These are phyloP conservation scores for Semicossyphus pulcher DNA, from an alignment of 2,113 vertebrate species.

Conservation along the genomic window DNA sequence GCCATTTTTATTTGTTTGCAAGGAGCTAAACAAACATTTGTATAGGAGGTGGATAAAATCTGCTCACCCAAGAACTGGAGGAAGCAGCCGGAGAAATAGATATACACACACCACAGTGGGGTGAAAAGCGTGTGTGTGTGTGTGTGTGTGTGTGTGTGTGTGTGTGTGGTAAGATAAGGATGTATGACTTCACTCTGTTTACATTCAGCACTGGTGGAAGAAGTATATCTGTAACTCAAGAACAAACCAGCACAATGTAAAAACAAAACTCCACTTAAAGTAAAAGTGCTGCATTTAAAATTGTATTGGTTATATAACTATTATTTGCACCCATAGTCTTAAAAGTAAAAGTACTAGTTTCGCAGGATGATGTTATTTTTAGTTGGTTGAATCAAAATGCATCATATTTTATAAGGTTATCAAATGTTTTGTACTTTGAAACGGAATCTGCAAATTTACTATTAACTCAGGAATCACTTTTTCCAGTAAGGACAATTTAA, in stretches of 20 bases:
- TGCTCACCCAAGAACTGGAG: constrained; percentile 63
- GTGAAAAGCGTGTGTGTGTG: constrained; percentile 1
- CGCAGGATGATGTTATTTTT: too few species aligned
- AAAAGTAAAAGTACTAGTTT: too few species aligned
- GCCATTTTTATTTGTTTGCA: constrained; percentile 55
- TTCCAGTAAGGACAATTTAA: too few species aligned
- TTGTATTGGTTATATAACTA: too few species aligned
- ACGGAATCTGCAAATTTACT: too few species aligned
- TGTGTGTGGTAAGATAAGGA: constrained; percentile 40
- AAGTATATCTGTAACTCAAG: background rate
- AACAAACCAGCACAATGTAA: too few species aligned
- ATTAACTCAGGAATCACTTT: too few species aligned
- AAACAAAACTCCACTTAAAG: too few species aligned
- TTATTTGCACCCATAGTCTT: too few species aligned
- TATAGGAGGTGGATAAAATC: constrained; percentile 74
- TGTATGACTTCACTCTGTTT: constrained; percentile 18
- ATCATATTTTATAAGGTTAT: too few species aligned
- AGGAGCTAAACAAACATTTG: constrained; percentile 76
- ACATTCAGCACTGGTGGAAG: background rate
- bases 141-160: constrained; percentile 4
- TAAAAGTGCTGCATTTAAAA: background rate
- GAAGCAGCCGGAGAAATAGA: constrained; percentile 39
- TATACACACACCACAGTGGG: constrained; percentile 3
- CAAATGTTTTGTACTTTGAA: too few species aligned
- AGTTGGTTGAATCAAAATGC: too few species aligned